These are phyloP conservation scores for Hemistola chrysoprasaria DNA, from an alignment of 2,888 invertebrate species.

Conservation along the genomic window DNA sequence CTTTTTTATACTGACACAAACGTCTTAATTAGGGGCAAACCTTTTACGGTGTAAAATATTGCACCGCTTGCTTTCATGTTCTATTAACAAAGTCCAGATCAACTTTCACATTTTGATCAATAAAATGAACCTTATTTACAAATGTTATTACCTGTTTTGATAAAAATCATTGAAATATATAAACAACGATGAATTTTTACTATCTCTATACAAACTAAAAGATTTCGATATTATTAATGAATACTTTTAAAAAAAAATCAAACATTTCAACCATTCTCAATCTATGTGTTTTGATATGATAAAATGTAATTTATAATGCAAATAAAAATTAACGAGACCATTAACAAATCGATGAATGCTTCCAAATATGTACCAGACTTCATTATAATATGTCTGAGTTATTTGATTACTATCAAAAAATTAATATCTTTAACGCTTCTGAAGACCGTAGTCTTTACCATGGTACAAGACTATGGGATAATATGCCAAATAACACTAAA, in stretches of 20 bases:
- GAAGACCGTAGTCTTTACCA: too few species aligned
- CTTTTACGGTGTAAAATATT: conserved; percentile 53
- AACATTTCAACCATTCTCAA: too few species aligned
- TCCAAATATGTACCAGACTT: conserved; percentile 67
- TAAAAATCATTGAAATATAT: too few species aligned
- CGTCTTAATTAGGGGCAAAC: conserved; percentile 70
- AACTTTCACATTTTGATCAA: conserved; percentile 28
- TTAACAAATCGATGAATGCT: conserved; percentile 70
- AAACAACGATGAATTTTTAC: too few species aligned
- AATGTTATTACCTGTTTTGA: too few species aligned
- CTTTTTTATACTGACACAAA: conserved; percentile 54
- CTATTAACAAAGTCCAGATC: conserved; percentile 4
- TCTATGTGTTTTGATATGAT: too few species aligned
- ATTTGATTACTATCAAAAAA: conserved; percentile 63
- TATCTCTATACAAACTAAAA: too few species aligned
- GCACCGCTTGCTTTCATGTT: conserved; percentile 1
- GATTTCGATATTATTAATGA: too few species aligned
- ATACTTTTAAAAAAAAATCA: too few species aligned
- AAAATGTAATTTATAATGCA: conserved; percentile 48
- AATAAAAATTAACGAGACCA: conserved; percentile 53
- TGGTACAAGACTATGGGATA: too few species aligned
- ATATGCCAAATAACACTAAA: too few species aligned
- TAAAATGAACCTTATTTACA: too few species aligned
- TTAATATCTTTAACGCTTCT: conserved; percentile 62
- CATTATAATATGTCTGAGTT: conserved; percentile 61